A percentile compares a stretch with the other conserved stretches of the same genome.
Conservation (phyloP, 2,888 invertebrate genomes). For the Drosophila mercatorum region DNA sequence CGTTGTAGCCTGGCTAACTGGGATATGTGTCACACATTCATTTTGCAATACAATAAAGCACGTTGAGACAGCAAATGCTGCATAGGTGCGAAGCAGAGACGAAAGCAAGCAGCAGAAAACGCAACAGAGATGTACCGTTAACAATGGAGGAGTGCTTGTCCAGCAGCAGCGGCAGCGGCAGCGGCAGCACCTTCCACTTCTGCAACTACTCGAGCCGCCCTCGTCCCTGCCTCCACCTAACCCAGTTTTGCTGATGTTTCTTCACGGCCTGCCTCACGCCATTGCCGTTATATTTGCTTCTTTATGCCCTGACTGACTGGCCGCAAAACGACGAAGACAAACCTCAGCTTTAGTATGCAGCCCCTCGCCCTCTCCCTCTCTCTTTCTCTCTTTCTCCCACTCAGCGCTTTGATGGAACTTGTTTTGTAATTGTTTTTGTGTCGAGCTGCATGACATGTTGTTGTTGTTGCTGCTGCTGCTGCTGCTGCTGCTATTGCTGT, state of each 20-base stretch:
- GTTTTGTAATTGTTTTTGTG: slow-evolving; percentile 76
- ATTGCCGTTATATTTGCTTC: slow-evolving; percentile 64
- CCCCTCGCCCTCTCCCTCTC: background rate
- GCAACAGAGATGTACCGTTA: slow-evolving; percentile 28
- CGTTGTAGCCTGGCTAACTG: slow-evolving; percentile 39
- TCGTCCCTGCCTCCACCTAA: slow-evolving; percentile 46
- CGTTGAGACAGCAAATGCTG: slow-evolving; percentile 36
- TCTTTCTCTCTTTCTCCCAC: slow-evolving; percentile 1
- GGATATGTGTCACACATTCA: slow-evolving; percentile 74
- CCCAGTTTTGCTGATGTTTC: slow-evolving; percentile 67
- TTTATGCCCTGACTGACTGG: slow-evolving; percentile 73
- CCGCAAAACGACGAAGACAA: slow-evolving; percentile 71
- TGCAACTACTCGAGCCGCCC: slow-evolving; percentile 46
- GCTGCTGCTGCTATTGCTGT: slow-evolving; percentile 8
- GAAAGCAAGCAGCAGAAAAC: slow-evolving; percentile 11
- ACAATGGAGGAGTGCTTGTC: slow-evolving; percentile 36
- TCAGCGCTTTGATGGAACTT: slow-evolving; percentile 63
- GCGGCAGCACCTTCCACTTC: slow-evolving; percentile 5
- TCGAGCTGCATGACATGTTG: slow-evolving; percentile 37
- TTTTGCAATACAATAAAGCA: slow-evolving; percentile 69
- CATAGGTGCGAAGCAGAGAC: slow-evolving; percentile 40
- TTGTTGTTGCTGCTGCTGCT: slow-evolving; percentile 30
- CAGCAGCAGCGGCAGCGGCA: background rate
- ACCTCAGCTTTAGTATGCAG: slow-evolving; percentile 27
- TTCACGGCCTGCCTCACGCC: slow-evolving; percentile 56